A percentile compares a stretch with the other conserved stretches of the same genome.
Evolutionary conservation across 2,113 vertebrate species (phyloP).

Genomic region (Nymphicus hollandicus): DNA sequence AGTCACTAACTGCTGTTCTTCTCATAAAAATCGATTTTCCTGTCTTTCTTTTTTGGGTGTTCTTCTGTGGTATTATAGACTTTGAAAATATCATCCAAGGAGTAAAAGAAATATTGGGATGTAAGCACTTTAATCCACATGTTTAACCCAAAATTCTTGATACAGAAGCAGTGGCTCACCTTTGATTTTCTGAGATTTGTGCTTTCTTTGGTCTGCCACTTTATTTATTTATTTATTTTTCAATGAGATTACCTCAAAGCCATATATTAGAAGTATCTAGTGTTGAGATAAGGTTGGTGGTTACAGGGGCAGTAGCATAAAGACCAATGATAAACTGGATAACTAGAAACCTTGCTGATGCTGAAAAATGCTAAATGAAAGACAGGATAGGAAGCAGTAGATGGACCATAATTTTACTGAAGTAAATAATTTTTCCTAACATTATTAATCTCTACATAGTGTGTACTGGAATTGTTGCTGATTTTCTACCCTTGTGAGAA

Average conservation of each 20-base stretch:
- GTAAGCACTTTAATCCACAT: neutral
- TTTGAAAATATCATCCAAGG: neutral
- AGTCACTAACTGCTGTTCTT: neutral
- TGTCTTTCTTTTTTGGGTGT: neutral
- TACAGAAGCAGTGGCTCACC: neutral
- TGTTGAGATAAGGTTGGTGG: neutral
- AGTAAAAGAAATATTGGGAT: neutral
- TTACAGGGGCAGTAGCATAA: neutral
- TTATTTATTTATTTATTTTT: neutral
- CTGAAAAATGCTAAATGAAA: neutral
- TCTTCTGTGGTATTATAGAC: neutral
- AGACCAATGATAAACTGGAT: neutral
- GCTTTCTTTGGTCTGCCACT: neutral
- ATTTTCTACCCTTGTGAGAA: neutral
- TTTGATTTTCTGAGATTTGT: neutral
- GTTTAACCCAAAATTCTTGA: neutral
- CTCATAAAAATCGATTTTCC: neutral
- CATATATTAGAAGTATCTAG: neutral
- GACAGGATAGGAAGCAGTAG: neutral
- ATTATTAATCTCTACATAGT: neutral
- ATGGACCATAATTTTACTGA: neutral
- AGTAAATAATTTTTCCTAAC: neutral
- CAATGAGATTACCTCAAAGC: neutral
- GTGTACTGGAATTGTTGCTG: neutral
- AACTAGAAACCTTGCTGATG: neutral